Base-by-base conservation (phyloP, 2,797 vertebrate genomes). In the Anguilla pacifica region DNA sequence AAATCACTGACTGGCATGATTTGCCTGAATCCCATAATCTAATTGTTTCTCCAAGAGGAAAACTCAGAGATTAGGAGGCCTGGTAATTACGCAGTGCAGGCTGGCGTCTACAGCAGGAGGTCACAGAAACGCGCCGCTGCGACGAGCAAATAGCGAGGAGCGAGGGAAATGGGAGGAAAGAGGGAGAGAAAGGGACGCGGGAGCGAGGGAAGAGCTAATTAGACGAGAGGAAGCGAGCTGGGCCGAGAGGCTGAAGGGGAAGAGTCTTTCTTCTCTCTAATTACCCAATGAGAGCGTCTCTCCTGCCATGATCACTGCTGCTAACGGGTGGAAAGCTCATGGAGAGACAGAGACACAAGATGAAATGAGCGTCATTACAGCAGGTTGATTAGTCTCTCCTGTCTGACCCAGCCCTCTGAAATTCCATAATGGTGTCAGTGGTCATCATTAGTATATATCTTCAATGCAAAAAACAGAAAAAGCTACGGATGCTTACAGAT, bases 251-350 rank as follows among this genome's bases (percentile, higher is more conserved):
- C 74, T 86, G 82, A 89, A 43, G 67, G 81, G 85, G 57, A 86
- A 83, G 88, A 92, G 90, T 88, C 85, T 61, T 49, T 64, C 25
- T n/a, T 53, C 81, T 89, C 82, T 79, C 89, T 90, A 92, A 90
- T 88, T 90, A 89, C 84, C 86, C 57, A 77, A 84, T 46, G 86
- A 84, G 88, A 83, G 67, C 22, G 49, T 53, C 87, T 86, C 87
- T 77, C 31, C 39, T 88, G 84, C 74, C 49, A 74, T 79, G 74
- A 51, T 25, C 83, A 72, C 84, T 74, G 87, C 61, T 86, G 39
- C 55, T 88, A 88, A 89, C 83, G 57, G 86, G 17, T 61, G 22
- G 35, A 70, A 6, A 35, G 77, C 85, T 84, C 88, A 88, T 81
- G 53, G 19, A 51, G 84, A 19, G 2, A n/a, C 2, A 15, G 35